Evolutionary conservation across 1,140 invertebrate species (phyloP), one percentile per base, ranked within the genome.

Genomic region (Diabrotica virgifera): DNA sequence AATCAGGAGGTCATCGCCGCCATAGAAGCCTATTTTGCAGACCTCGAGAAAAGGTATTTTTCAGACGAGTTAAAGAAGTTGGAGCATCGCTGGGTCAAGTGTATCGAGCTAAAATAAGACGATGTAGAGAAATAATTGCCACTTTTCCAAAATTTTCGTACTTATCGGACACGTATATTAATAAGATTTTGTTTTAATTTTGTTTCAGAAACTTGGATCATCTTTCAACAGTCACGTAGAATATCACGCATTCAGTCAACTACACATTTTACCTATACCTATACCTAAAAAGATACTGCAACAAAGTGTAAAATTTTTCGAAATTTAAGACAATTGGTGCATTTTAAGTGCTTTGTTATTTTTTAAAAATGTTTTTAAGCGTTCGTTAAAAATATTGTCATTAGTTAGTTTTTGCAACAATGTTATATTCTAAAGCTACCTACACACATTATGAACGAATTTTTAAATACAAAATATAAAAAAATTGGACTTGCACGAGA

Each of bases 331-430:
- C 55, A 57, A 57, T 57, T 36, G 55, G 55, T 57, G 55, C 55
- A 57, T 36, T 36, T n/a, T 36, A 37, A 36, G 55, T 57, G 55
- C 55, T 57, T 57, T 57, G 55, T 57, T 57, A n/a, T 57, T 57
- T 57, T 46, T 46, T 46, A 46, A 57, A 57, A 57, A 36, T 57
- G 9, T 36, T 57, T 57, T 36, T 57, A 10, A 8, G n/a, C 36
- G 36, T 11, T 12, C 24, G 55, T 57, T 57, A 36, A 36, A 36
- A 57, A 36, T 40, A 36, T 57, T 57, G 35, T 37, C 11, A n/a
- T 36, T 36, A 57, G 55, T 46, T 46, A 46, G 40, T 46, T 12
- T 40, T 57, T 57, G 55, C 55, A 57, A 40, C 55, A 36, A 57
- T 57, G 36, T 57, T 57, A 57, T 57, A 57, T 57, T 57, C 24